Percentiles rank a stretch among this genome's conserved stretches.
These are phyloP conservation scores for Pseudomyrmex cubaensis DNA, from an alignment of 1,140 invertebrate species.

Conservation along the genomic window DNA sequence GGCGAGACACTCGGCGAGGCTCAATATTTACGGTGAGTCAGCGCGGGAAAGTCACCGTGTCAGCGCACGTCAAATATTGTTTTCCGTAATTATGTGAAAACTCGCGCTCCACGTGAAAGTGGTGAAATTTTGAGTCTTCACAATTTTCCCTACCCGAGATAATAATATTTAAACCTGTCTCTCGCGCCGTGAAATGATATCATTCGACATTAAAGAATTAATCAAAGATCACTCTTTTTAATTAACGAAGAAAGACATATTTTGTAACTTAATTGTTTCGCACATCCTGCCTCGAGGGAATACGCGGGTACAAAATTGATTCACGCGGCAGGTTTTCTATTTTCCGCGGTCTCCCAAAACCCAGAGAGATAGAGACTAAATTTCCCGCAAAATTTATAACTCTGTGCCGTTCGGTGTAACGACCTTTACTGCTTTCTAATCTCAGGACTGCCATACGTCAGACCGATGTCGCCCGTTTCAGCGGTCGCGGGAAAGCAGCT, in stretches of 20 bases:
- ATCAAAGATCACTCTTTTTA: too few relatives aligned
- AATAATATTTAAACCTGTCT: too few relatives aligned
- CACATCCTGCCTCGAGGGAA: too few relatives aligned
- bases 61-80: background rate
- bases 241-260: too few relatives aligned
- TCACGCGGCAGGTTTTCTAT: background rate
- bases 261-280: too few relatives aligned
- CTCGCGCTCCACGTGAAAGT: background rate
- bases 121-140: background rate
- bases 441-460: slow-evolving; percentile 88
- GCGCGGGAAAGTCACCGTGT: background rate
- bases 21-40: slow-evolving; percentile 89
- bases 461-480: slow-evolving; percentile 89
- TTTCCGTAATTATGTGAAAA: slow-evolving; percentile 32
- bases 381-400: slow-evolving; percentile 37
- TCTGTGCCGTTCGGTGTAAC: slow-evolving; percentile 27
- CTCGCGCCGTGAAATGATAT: too few relatives aligned
- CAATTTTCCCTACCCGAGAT: too few relatives aligned
- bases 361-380: background rate
- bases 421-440: slow-evolving; percentile 56
- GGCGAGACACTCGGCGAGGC: slow-evolving; percentile 86
- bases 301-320: background rate
- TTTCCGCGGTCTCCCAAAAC: background rate
- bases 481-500: slow-evolving; percentile 89
- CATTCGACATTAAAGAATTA: too few relatives aligned